Base-by-base conservation (phyloP, 2,797 vertebrate genomes). In the Rhinophrynus dorsalis region DNA sequence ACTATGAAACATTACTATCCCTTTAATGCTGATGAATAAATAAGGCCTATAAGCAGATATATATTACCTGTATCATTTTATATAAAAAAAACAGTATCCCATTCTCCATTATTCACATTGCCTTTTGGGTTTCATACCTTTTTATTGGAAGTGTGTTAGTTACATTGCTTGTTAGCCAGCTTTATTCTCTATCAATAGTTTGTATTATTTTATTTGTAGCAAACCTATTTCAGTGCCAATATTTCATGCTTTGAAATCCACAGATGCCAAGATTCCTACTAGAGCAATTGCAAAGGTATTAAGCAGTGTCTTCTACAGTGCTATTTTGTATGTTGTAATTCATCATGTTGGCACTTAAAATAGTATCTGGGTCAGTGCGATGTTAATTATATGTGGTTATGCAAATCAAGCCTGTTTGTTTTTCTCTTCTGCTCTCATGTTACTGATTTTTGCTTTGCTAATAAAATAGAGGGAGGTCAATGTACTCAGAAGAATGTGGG, bases 321-420 rank as follows among this genome's bases (percentile, higher is more conserved):
- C 10, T 55, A 9, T 6, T 54, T 44, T 48, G 20, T 62, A 55
- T 45, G 23, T 40, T 5, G 12, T 27, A 33, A 62, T 62, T 52
- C n/a, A 4, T 55, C 67, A 62, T 33, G 24, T 21, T 40, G 7
- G 33, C 66, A 42, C 56, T 59, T 60, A 59, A 35, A 62, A 70
- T 35, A 55, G 58, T 70, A 62, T 62, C 27, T 56, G 59, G 67
- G 58, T 62, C 42, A 70, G 38, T 56, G 37, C 2, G 20, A 62
- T 70, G 67, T 47, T 70, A 62, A 70, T 70, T 70, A 33, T 52
- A 60, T 68, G 58, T 68, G 27, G 47, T 44, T 62, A 70, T 70
- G 58, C 50, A 62, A 70, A 70, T 70, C 20, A 33, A 24, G 21
- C 26, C 47, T 54, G 47, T 62, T 67, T 67, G 52, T 58, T 54